Conservation (phyloP, 35 echinoderm and acorn worm genomes). For the Amphiura filiformis region DNA sequence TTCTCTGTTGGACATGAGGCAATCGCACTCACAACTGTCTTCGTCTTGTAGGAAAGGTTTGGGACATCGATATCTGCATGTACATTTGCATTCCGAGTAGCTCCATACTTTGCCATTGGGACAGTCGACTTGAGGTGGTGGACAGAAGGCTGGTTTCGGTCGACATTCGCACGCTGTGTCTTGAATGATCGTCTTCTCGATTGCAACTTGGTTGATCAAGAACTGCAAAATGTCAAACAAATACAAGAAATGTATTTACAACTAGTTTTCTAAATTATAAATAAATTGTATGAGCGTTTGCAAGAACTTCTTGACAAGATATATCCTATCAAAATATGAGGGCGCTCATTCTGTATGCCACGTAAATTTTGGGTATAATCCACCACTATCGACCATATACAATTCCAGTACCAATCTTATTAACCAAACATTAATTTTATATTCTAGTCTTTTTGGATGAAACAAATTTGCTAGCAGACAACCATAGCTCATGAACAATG, state of each 20-base stretch:
- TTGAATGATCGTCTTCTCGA: slow-evolving; percentile 16
- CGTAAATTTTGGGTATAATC: no score
- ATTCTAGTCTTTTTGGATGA: no score
- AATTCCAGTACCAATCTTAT: no score
- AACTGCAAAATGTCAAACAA: slow-evolving; percentile 20
- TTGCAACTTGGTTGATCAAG: neutral
- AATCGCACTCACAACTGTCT: slow-evolving; percentile 71
- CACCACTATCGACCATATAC: no score
- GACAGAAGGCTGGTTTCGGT: slow-evolving; percentile 68
- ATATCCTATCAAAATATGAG: no score
- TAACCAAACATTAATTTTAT: no score
- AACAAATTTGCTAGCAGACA: no score
- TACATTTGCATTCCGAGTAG: slow-evolving; percentile 60
- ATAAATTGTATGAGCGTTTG: no score
- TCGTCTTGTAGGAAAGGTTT: slow-evolving; percentile 76
- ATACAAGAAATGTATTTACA: neutral
- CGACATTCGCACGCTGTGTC: slow-evolving; percentile 68
- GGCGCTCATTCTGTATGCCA: no score
- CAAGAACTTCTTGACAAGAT: no score
- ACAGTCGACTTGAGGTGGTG: slow-evolving; percentile 49
- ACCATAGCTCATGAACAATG: no score
- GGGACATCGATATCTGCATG: slow-evolving; percentile 60
- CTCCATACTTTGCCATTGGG: slow-evolving; percentile 54
- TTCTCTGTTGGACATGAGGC: slow-evolving; percentile 50
- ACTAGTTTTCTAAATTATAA: neutral